phyloP scores from a whole-genome alignment of 2,888 invertebrate genomes.

The Sepioteuthis lessoniana region DNA sequence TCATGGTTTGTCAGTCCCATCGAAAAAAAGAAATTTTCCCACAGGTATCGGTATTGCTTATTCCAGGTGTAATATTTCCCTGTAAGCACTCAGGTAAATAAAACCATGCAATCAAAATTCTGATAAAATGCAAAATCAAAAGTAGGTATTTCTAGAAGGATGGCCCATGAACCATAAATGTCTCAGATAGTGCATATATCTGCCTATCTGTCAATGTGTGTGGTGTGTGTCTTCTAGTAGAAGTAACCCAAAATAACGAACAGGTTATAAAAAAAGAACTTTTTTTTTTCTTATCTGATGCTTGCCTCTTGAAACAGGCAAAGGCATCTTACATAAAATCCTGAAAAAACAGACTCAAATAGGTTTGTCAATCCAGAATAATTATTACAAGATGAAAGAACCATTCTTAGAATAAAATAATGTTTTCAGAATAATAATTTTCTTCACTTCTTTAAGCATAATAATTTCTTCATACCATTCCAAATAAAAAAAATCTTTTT shows the following conservation, averaged over 20 bases:
- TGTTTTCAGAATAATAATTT: too few relatives aligned
- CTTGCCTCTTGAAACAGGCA: neutral
- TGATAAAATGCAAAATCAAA: neutral
- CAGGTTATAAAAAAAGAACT: neutral
- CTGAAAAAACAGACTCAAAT: neutral
- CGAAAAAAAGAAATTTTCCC: neutral
- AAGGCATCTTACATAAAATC: neutral
- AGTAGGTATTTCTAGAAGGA: neutral
- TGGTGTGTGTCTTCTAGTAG: neutral
- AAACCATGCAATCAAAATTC: neutral
- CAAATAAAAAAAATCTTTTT: too few relatives aligned
- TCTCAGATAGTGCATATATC: neutral
- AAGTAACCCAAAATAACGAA: neutral
- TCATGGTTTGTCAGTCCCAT: slow-evolving; percentile 12
- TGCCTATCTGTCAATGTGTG: neutral
- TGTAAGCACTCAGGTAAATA: neutral
- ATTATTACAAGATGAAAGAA: too few relatives aligned
- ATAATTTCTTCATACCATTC: too few relatives aligned
- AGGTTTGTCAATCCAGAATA: too few relatives aligned
- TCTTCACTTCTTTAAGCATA: too few relatives aligned
- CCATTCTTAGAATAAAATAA: too few relatives aligned
- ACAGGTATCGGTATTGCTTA: neutral
- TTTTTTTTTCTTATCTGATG: neutral
- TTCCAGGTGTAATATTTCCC: slow-evolving; percentile 2
- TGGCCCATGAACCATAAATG: neutral